Evolutionary conservation across 2,888 invertebrate genomes (phyloP).

Genomic region (Hypselothyrea guttata): DNA sequence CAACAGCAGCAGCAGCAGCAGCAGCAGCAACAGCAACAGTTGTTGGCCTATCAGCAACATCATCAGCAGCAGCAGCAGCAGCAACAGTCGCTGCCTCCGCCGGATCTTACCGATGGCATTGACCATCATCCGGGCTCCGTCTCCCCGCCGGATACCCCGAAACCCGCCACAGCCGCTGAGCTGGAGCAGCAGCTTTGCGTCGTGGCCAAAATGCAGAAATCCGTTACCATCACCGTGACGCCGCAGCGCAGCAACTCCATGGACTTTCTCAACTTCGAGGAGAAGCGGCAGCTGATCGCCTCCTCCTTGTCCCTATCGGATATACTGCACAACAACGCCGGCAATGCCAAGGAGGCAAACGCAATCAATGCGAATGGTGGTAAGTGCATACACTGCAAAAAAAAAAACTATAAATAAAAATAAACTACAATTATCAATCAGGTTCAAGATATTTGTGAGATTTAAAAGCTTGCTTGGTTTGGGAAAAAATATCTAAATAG

Average conservation of each 20-base stretch:
- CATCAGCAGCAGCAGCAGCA: too few species aligned
- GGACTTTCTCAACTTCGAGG: conserved; percentile 95
- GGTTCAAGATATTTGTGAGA: too few species aligned
- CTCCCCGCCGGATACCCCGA: conserved; percentile 67
- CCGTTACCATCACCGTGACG: conserved; percentile 86
- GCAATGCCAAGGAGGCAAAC: conserved; percentile 81
- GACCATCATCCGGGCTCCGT: conserved; percentile 59
- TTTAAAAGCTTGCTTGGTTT: too few species aligned
- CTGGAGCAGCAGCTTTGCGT: conserved; percentile 80
- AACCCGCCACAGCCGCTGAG: conserved; percentile 53
- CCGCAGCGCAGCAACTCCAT: conserved; percentile 91
- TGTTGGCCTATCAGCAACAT: conserved; percentile 44
- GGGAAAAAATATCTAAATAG: too few species aligned
- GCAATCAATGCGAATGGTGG: conserved; percentile 82
- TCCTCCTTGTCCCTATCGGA: conserved; percentile 93
- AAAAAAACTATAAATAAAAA: too few species aligned
- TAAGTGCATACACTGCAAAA: conserved; percentile 58
- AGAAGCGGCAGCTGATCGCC: conserved; percentile 94
- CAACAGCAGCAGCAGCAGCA: conserved; percentile 44
- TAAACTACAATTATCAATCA: too few species aligned
- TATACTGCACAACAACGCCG: conserved; percentile 87
- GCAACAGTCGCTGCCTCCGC: conserved; percentile 51
- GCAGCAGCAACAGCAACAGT: conserved; percentile 30
- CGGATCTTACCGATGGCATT: conserved; percentile 73
- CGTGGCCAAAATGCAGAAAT: conserved; percentile 83